phyloP scores from a whole-genome alignment of 2,888 invertebrate genomes.

The Xestobium rufovillosum region DNA sequence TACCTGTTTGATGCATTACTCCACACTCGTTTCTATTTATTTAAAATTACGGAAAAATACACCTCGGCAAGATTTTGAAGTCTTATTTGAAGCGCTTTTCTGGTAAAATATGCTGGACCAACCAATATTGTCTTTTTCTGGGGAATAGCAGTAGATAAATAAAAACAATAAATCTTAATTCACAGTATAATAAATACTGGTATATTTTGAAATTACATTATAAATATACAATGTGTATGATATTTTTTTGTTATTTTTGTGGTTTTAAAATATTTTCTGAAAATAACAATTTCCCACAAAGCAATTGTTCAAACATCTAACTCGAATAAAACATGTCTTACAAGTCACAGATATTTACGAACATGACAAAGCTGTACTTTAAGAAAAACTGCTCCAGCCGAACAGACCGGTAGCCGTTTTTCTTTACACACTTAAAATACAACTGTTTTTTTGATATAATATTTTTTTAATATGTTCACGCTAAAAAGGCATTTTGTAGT shows the following conservation, averaged over 20 bases:
- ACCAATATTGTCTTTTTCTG: too few relatives aligned
- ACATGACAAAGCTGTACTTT: slow-evolving; percentile 41
- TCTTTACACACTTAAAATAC: slow-evolving; percentile 39
- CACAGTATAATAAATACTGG: slow-evolving; percentile 51
- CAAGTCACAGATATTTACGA: slow-evolving; percentile 43
- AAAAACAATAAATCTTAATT: too few relatives aligned
- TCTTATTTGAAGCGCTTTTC: too few relatives aligned
- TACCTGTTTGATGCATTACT: too few relatives aligned
- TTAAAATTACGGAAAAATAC: too few relatives aligned
- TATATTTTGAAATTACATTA: slow-evolving; percentile 51
- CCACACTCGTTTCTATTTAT: too few relatives aligned
- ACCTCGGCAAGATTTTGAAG: too few relatives aligned
- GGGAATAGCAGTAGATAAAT: too few relatives aligned
- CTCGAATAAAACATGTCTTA: slow-evolving; percentile 44
- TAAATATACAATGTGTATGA: slow-evolving; percentile 50
- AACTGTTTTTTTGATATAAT: slow-evolving; percentile 38
- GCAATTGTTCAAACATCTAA: slow-evolving; percentile 47
- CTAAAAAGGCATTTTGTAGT: slow-evolving; percentile 46
- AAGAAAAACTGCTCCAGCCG: slow-evolving; percentile 27
- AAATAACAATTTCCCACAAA: slow-evolving; percentile 51
- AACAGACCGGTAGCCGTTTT: slow-evolving; percentile 31
- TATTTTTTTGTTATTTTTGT: slow-evolving; percentile 44
- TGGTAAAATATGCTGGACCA: too few relatives aligned
- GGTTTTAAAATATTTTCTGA: slow-evolving; percentile 48
- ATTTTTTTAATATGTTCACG: slow-evolving; percentile 37